Conservation (phyloP, 1,140 invertebrate genomes). For the Diachasmimorpha longicaudata region DNA sequence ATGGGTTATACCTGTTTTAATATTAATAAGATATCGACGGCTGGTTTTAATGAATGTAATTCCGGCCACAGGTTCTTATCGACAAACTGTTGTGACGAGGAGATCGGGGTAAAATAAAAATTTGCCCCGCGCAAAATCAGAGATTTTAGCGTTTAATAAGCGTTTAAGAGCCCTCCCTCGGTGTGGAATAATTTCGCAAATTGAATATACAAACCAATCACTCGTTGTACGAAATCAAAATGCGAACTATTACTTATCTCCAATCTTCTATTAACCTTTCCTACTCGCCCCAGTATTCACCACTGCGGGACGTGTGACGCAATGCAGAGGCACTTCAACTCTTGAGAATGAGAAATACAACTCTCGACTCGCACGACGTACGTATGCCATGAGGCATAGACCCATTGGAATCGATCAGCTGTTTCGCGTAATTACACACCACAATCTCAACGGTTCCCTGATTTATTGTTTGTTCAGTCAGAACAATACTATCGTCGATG, state of each 20-base stretch:
- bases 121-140: too few species aligned
- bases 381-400: too few species aligned
- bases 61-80: not conserved
- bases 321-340: conserved; percentile 12
- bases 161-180: not conserved
- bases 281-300: not conserved
- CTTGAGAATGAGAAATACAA: conserved; percentile 12
- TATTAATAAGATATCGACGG: not conserved
- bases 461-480: conserved; percentile 23
- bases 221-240: conserved; percentile 12
- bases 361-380: not conserved
- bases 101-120: too few species aligned
- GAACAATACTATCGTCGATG: conserved; percentile 19
- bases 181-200: not conserved
- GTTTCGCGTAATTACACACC: conserved; percentile 29
- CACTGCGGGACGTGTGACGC: conserved; percentile 16
- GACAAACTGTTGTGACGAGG: not conserved
- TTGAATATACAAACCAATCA: conserved; percentile 1
- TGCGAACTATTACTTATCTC: conserved; percentile 27
- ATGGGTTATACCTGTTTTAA: not conserved
- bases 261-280: conserved; percentile 31
- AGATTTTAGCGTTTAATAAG: not conserved
- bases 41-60: not conserved
- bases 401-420: conserved; percentile 26
- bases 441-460: conserved; percentile 25